Evolutionary conservation across 1,140 invertebrate species (phyloP).

Genomic region (Atopsyche davidsoni): DNA sequence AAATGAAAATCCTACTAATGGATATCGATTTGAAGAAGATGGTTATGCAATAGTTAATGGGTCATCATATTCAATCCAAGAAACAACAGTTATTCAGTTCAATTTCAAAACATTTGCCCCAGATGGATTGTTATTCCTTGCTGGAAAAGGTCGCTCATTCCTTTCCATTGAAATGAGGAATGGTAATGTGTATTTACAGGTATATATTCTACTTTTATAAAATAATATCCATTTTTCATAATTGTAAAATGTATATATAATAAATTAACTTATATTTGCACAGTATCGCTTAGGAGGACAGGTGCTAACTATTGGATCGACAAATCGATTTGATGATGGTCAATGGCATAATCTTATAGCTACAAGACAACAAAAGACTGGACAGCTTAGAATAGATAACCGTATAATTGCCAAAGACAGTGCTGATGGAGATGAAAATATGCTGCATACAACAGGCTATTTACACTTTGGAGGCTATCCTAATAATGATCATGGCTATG

Average conservation of each 20-base stretch:
- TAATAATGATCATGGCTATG: constrained; percentile 56
- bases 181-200: constrained; percentile 67
- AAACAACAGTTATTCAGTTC: constrained; percentile 58
- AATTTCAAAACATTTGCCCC: constrained; percentile 81
- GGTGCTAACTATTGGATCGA: constrained; percentile 50
- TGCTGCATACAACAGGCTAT: constrained; percentile 54
- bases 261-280: constrained; percentile 25
- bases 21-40: constrained; percentile 79
- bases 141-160: constrained; percentile 68
- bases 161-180: constrained; percentile 77
- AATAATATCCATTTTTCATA: not conserved
- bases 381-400: constrained; percentile 66
- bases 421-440: constrained; percentile 35
- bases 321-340: constrained; percentile 70
- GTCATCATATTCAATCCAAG: constrained; percentile 47
- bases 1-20: constrained; percentile 57
- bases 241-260: not conserved
- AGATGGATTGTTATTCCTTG: constrained; percentile 83
- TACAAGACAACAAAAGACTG: constrained; percentile 56
- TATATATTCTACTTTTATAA: constrained; percentile 28
- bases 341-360: constrained; percentile 76
- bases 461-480: constrained; percentile 90
- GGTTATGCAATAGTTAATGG: constrained; percentile 71
- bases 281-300: constrained; percentile 65
- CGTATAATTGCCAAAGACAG: constrained; percentile 40